Evolutionary conservation across 2,888 invertebrate genomes (phyloP).

Genomic region (Cotesia congregata): DNA sequence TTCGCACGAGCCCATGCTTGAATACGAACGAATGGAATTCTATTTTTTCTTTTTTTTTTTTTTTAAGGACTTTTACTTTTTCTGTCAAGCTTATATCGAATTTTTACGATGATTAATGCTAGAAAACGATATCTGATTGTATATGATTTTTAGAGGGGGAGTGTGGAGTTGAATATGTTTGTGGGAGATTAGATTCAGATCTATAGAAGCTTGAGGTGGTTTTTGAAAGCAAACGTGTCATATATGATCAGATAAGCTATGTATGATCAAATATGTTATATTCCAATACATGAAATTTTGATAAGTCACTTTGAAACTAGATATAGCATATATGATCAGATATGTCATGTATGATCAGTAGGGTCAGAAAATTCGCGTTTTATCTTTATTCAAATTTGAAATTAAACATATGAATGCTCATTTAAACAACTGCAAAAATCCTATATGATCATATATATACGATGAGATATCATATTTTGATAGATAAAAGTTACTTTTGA

Average conservation of each 20-base stretch:
- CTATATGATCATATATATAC: not conserved
- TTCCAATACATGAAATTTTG: too few relatives aligned
- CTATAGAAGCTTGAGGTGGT: too few relatives aligned
- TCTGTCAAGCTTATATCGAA: not conserved
- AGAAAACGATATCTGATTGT: too few relatives aligned
- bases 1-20: constrained; percentile 15
- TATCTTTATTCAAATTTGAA: too few relatives aligned
- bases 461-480: not conserved
- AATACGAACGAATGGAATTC: constrained; percentile 16
- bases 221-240: too few relatives aligned
- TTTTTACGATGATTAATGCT: not conserved
- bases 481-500: not conserved
- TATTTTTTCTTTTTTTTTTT: constrained; percentile 15
- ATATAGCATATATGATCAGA: not conserved
- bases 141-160: too few relatives aligned
- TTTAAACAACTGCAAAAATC: too few relatives aligned
- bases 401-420: too few relatives aligned
- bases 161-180: too few relatives aligned
- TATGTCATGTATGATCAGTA: not conserved
- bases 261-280: not conserved
- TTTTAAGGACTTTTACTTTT: constrained; percentile 14
- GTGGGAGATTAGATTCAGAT: too few relatives aligned
- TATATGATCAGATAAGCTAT: not conserved
- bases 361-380: too few relatives aligned
- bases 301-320: too few relatives aligned